Evolutionary conservation across 2,888 invertebrate species (phyloP).

Genomic region (Tipula lateralis): DNA sequence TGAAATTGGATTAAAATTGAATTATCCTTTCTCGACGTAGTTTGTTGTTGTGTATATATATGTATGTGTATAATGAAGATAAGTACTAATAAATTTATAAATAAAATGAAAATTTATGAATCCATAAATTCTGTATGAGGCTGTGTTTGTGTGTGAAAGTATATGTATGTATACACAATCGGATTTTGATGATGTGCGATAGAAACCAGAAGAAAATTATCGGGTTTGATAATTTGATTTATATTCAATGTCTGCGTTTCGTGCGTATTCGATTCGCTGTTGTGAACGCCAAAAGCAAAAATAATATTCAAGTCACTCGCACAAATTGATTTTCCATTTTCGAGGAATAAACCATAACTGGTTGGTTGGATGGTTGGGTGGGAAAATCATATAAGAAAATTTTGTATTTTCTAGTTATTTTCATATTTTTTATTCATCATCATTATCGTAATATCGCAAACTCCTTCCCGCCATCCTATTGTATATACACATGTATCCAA

Average conservation of each 20-base stretch:
- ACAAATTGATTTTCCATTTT: neutral
- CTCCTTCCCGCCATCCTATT: neutral
- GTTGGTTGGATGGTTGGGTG: neutral
- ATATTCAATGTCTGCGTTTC: conserved; percentile 5
- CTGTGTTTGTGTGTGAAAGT: neutral
- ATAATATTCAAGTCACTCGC: neutral
- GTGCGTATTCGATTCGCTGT: neutral
- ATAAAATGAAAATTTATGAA: neutral
- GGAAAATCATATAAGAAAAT: neutral
- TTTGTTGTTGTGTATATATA: neutral
- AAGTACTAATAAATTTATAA: neutral
- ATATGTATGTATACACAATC: neutral
- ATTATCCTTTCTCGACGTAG: neutral
- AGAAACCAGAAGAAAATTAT: conserved; percentile 2
- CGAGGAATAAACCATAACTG: neutral
- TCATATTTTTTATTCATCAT: neutral
- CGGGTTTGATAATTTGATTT: neutral
- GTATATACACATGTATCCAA: neutral
- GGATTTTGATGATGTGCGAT: neutral
- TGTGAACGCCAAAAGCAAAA: neutral
- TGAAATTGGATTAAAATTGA: neutral
- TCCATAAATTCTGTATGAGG: too few species aligned
- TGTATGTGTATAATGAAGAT: neutral
- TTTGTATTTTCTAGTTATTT: neutral
- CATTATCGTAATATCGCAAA: neutral